Evolutionary conservation across 2,113 vertebrate genomes (phyloP).

Genomic region (Dromaius novaehollandiae): DNA sequence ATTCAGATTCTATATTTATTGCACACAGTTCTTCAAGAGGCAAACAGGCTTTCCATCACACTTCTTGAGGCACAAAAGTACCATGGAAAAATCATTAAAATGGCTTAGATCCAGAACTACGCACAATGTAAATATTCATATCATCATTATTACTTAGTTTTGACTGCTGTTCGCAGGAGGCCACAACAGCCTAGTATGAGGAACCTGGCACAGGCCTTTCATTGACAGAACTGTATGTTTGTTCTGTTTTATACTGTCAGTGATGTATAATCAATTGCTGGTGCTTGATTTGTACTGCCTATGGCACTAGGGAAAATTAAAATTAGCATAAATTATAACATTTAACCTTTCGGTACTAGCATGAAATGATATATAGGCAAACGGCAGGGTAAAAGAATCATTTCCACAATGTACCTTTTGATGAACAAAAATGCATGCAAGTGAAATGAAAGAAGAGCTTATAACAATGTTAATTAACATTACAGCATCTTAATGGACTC

Average conservation of each 20-base stretch:
- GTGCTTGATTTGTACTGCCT: conserved; percentile 71
- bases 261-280: conserved; percentile 73
- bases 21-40: not conserved
- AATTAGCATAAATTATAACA: conserved; percentile 77
- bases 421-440: conserved; percentile 63
- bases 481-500: conserved; percentile 52
- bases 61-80: not conserved
- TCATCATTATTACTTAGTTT: conserved; percentile 57
- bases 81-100: conserved; percentile 38
- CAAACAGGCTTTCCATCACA: conserved; percentile 6
- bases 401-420: conserved; percentile 23
- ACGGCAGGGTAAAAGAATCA: conserved; percentile 27
- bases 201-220: conserved; percentile 62
- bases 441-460: conserved; percentile 70
- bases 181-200: conserved; percentile 35
- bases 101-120: conserved; percentile 46
- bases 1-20: not conserved
- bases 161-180: conserved; percentile 72
- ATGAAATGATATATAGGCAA: conserved; percentile 44
- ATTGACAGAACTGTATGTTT: conserved; percentile 64
- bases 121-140: conserved; percentile 75
- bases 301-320: conserved; percentile 64
- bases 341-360: conserved; percentile 65
- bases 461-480: conserved; percentile 66
- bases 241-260: conserved; percentile 53